These are phyloP conservation scores for Leptopterna dolabrata DNA, from an alignment of 2,888 invertebrate species.

Conservation along the genomic window DNA sequence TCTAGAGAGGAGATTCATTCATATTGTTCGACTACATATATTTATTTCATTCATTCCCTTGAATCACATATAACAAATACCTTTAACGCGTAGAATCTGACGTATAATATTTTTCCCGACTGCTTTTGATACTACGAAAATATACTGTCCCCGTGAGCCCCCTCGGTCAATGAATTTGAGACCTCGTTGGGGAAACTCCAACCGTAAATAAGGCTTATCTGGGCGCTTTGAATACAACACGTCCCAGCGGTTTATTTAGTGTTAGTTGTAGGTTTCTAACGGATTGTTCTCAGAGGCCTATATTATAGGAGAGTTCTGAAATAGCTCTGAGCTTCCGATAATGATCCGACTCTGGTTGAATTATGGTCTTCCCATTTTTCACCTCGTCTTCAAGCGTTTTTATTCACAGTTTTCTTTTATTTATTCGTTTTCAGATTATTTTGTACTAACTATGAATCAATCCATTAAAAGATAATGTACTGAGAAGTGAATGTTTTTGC, in stretches of 20 bases:
- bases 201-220: conserved; percentile 32
- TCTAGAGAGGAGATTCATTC: too few relatives aligned
- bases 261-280: neutral
- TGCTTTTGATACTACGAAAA: neutral
- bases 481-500: too few relatives aligned
- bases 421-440: neutral
- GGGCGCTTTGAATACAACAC: neutral
- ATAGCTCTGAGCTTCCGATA: neutral
- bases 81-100: neutral
- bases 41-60: too few relatives aligned
- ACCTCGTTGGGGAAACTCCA: conserved; percentile 28
- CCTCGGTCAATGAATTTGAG: neutral
- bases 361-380: neutral
- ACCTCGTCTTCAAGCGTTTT: neutral
- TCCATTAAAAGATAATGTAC: too few relatives aligned
- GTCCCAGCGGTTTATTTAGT: conserved; percentile 16
- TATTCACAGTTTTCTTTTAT: neutral
- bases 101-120: neutral
- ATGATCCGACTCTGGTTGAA: neutral
- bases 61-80: neutral
- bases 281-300: conserved; percentile 3
- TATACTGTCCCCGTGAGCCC: neutral
- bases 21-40: too few relatives aligned
- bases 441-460: too few relatives aligned
- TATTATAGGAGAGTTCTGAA: conserved; percentile 11